phyloP scores from a whole-genome alignment of 1,140 invertebrate species.

The Plectrocnemia conspersa region DNA sequence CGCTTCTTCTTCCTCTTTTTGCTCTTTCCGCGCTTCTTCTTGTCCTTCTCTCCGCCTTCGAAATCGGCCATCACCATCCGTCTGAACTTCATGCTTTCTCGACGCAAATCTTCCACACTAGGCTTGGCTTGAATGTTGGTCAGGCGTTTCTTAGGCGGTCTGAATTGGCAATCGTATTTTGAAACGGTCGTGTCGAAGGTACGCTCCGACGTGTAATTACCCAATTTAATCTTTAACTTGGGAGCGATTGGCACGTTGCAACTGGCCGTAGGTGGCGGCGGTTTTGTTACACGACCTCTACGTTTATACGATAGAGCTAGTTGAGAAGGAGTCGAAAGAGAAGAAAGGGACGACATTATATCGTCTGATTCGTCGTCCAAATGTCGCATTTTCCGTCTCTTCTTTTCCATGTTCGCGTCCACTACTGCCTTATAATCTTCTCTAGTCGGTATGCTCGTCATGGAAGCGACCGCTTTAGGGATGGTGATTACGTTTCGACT shows the following conservation, averaged over 20 bases:
- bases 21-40: conserved; percentile 55
- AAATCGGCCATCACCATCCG: conserved; percentile 78
- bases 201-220: conserved; percentile 43
- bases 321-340: conserved; percentile 27
- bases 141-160: conserved; percentile 76
- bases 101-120: conserved; percentile 69
- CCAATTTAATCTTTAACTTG: conserved; percentile 80
- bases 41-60: conserved; percentile 61
- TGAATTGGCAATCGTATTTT: conserved; percentile 52
- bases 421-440: conserved; percentile 71
- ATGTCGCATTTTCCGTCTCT: conserved; percentile 61
- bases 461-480: conserved; percentile 80
- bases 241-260: conserved; percentile 51
- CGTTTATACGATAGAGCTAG: conserved; percentile 49
- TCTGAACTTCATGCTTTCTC: conserved; percentile 85
- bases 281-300: conserved; percentile 50
- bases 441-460: conserved; percentile 76
- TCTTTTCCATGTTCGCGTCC: conserved; percentile 62
- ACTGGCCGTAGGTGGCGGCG: conserved; percentile 34
- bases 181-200: conserved; percentile 47
- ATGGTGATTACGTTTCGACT: conserved; percentile 73
- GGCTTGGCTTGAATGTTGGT: conserved; percentile 61
- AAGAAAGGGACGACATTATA: conserved; percentile 21
- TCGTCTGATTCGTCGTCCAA: conserved; percentile 44
- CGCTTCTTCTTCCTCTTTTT: conserved; percentile 64